Base-by-base conservation (phyloP, 2,888 invertebrate species). In the Drosophila mettleri region DNA sequence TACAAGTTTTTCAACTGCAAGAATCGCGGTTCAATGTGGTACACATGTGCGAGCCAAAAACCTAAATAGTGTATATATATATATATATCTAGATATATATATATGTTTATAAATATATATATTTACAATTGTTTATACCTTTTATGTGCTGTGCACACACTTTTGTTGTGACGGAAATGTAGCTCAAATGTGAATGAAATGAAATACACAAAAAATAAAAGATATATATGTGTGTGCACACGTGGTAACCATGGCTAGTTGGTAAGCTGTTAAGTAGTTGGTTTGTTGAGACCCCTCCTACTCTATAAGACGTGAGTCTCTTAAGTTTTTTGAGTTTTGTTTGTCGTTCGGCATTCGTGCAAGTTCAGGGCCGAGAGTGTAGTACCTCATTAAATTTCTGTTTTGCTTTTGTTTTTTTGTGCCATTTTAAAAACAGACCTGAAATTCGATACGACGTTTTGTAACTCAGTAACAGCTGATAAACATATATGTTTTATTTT, bases 321-420 rank as follows among this genome's bases (percentile, higher is more conserved):
- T 33, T 29, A 10, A 43, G 43, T 16, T 36, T 62, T 58, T 20
- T 12, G 24, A 27, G 22, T 27, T 60, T 66, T 51, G 31, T 48
- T 52, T 67, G 45, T 58, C 12, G 66, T 6, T 36, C n/a, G 61
- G 20, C 54, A 53, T 49, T 78, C 78, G 68, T 24, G 67, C 82
- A 81, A 81, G 81, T 81, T 81, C 81, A 81, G 82, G 81, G 81
- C 63, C 58, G 51, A 45, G 41, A 59, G 39, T 45, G 60, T 69
- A 45, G 60, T 45, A 68, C 46, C 33, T 41, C 60, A 69, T 71
- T 57, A 73, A 69, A 58, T 51, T 65, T 54, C 49, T 4, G 10
- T 10, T 45, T 45, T 24, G 43, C 27, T 45, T 45, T 45, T 27
- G 24, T 16, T 38, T 59, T 36, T 36, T 48, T 38, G 45, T 27